Percentiles rank a stretch among this genome's conserved stretches.
Evolutionary conservation across 2,888 invertebrate genomes (phyloP).

Genomic region (Lasioglossum pauxillum): DNA sequence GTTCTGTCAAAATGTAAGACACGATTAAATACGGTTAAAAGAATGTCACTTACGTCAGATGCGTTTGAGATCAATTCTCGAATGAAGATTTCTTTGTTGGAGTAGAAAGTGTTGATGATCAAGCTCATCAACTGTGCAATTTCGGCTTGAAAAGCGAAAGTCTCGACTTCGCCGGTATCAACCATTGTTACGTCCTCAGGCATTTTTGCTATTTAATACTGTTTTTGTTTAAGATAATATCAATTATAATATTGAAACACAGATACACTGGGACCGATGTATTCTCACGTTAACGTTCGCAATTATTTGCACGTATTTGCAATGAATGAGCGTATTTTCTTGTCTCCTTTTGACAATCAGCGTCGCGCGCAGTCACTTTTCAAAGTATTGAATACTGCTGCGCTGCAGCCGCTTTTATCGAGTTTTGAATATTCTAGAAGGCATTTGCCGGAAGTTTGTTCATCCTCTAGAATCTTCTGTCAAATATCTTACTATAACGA

Average conservation of each 20-base stretch:
- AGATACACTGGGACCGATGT: not conserved
- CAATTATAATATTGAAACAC: conserved; percentile 14
- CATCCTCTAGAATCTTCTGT: conserved; percentile 74
- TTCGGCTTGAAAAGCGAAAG: conserved; percentile 99
- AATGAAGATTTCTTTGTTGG: conserved; percentile 99
- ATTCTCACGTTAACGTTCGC: not conserved
- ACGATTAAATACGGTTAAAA: not conserved
- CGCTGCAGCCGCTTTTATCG: conserved; percentile 72
- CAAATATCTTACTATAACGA: conserved; percentile 27
- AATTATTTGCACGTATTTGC: conserved; percentile 1
- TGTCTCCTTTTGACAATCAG: conserved; percentile 7
- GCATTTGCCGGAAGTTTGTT: conserved; percentile 62
- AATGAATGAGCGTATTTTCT: not conserved
- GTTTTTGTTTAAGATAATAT: not conserved
- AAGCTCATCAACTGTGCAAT: conserved; percentile 99
- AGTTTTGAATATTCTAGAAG: conserved; percentile 75
- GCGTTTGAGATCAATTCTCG: conserved; percentile 99
- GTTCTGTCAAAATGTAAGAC: not conserved
- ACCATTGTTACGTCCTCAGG: conserved; percentile 84
- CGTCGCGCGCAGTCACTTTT: conserved; percentile 50
- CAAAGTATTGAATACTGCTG: conserved; percentile 65
- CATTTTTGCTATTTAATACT: conserved; percentile 73
- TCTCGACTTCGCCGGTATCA: conserved; percentile 95
- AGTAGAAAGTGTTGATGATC: conserved; percentile 99
- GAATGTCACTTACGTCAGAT: conserved; percentile 89